Base-by-base conservation (phyloP, 2,797 vertebrate genomes). In the Myoxocephalus aenaeus region DNA sequence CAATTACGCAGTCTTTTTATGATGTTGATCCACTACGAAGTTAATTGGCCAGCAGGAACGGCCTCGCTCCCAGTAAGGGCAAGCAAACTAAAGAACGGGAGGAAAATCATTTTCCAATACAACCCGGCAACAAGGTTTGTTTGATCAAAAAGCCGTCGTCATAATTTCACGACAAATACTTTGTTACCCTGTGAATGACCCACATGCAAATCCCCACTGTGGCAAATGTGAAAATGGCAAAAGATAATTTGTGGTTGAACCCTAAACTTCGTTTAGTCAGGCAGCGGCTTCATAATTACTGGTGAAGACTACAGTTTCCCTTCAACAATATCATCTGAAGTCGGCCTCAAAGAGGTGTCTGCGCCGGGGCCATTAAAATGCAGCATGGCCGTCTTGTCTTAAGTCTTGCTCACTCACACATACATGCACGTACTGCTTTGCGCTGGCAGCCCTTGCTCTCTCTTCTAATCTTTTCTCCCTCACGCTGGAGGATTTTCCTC, bases 381-480 rank as follows among this genome's bases (percentile, higher is more conserved):
- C 87, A 81, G 79, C 76, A 34, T 36, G 74, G 74, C 58, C 54
- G 40, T 48, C 75, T 81, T 20, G 73, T 77, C 87, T 89, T 83
- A 80, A 87, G 85, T 87, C 85, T 77, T 58, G 58, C 38, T 62
- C 59, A 56, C 79, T 82, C 82, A 72, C 79, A 85, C 73, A 73
- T 77, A 72, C 74, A 59, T 54, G 59, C 82, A 58, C 53, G 18
- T 29, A 74, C 71, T 36, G 82, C 82, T 87, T 75, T 79, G 79
- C 80, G 73, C 87, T 73, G 67, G 81, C 83, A 75, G 75, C 54
- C 56, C 70, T 74, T 70, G 69, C 80, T 80, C 75, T 85, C 83
- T 75, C 79, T 77, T 80, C 75, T 92, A 77, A 89, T 87, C 77
- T 88, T 84, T 86, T 84, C 79, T 84, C 78, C 68, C 84, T 90